Conservation (phyloP, 2,888 invertebrate genomes). For the Imbricaverruca yamaguchii region DNA sequence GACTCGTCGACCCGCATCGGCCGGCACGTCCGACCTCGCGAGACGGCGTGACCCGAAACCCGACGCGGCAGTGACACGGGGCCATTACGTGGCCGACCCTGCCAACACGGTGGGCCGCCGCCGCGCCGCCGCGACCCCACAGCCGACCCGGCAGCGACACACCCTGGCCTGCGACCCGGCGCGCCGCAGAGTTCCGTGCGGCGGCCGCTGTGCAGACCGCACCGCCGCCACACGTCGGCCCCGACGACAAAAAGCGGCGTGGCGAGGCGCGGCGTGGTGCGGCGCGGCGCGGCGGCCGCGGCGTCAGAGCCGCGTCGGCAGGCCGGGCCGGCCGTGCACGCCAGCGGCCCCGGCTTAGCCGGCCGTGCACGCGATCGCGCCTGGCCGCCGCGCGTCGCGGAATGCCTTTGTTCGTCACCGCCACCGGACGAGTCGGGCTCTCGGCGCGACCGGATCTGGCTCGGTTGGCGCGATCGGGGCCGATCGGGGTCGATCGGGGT, state of each 20-base stretch:
- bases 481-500: too few relatives aligned
- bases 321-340: not conserved
- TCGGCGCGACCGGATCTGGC: too few relatives aligned
- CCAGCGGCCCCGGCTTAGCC: not conserved
- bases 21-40: too few relatives aligned
- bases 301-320: not conserved
- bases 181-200: not conserved
- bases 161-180: not conserved
- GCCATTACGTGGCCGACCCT: too few relatives aligned
- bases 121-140: too few relatives aligned
- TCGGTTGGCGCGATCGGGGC: too few relatives aligned
- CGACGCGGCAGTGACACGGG: too few relatives aligned
- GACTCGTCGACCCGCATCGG: too few relatives aligned
- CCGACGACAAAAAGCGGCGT: not conserved
- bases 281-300: conserved; percentile 2
- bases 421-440: not conserved
- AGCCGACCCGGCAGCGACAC: not conserved
- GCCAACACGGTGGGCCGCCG: too few relatives aligned
- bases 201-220: not conserved
- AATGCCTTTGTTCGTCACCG: conserved; percentile 10
- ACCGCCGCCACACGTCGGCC: not conserved
- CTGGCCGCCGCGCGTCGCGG: not conserved
- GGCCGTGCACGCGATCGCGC: not conserved
- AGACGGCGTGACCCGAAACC: too few relatives aligned
- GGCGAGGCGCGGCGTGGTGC: not conserved